Evolutionary conservation across 2,888 invertebrate genomes (phyloP).

Genomic region (Synergus japonicus): DNA sequence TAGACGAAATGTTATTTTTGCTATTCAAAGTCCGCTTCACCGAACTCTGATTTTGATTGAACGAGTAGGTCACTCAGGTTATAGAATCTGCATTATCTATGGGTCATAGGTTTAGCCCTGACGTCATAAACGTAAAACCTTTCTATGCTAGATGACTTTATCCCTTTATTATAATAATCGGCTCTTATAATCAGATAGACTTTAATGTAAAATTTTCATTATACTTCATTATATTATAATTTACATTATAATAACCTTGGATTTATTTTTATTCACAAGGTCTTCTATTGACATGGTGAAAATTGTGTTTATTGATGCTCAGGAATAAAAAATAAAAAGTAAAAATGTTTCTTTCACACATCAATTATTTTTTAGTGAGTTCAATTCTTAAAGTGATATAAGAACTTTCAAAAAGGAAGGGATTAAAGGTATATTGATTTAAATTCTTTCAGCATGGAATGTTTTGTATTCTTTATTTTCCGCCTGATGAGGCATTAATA

Average conservation of each 20-base stretch:
- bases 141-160: background rate
- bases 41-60: slow-evolving; percentile 21
- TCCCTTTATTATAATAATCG: background rate
- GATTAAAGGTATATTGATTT: background rate
- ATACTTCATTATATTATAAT: background rate
- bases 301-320: background rate
- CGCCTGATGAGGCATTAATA: background rate
- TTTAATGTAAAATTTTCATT: background rate
- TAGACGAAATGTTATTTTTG: slow-evolving; percentile 31
- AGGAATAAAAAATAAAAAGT: background rate
- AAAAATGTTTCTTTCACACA: background rate
- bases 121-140: slow-evolving; percentile 45
- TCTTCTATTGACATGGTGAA: background rate
- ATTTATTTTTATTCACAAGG: background rate
- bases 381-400: background rate
- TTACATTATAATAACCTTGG: background rate
- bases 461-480: background rate
- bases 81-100: slow-evolving; percentile 44
- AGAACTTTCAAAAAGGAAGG: background rate
- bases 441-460: background rate
- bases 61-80: slow-evolving; percentile 18
- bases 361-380: background rate
- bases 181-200: background rate
- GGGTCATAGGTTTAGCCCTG: slow-evolving; percentile 42
- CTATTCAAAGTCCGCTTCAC: slow-evolving; percentile 23